phyloP scores from a whole-genome alignment of 2,113 vertebrate species.

The Peromyscus maniculatus region DNA sequence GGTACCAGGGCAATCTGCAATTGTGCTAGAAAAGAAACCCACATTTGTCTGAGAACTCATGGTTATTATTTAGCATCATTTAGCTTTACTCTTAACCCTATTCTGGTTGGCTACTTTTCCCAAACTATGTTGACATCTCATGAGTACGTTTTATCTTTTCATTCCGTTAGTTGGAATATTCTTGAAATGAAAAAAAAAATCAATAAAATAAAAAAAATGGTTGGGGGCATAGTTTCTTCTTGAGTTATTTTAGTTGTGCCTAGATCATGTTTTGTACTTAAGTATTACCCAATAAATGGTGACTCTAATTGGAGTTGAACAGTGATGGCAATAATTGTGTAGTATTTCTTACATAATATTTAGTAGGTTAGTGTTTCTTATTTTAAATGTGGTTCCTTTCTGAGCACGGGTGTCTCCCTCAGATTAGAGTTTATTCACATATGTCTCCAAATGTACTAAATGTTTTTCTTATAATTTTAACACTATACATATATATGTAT shows the following conservation, averaged over 20 bases:
- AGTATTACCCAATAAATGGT: background rate
- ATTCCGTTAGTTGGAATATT: background rate
- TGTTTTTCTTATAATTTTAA: background rate
- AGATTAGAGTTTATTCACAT: background rate
- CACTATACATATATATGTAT: background rate
- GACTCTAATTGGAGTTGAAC: background rate
- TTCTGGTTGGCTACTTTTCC: background rate
- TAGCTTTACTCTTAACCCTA: background rate
- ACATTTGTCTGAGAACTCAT: slow-evolving; percentile 18
- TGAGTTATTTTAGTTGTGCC: background rate
- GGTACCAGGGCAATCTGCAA: background rate
- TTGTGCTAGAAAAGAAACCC: background rate
- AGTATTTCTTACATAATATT: background rate
- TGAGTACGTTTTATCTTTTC: background rate
- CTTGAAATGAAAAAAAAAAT: background rate
- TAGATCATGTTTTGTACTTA: background rate
- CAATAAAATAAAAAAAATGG: background rate
- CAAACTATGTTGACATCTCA: background rate
- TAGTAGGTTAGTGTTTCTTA: background rate
- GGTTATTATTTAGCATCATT: background rate
- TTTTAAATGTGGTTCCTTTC: background rate
- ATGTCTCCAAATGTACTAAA: background rate
- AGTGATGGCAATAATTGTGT: background rate
- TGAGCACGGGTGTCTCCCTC: background rate
- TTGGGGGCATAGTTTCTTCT: background rate